Conservation (phyloP, 2,113 vertebrate species). For the Melanerpes formicivorus region DNA sequence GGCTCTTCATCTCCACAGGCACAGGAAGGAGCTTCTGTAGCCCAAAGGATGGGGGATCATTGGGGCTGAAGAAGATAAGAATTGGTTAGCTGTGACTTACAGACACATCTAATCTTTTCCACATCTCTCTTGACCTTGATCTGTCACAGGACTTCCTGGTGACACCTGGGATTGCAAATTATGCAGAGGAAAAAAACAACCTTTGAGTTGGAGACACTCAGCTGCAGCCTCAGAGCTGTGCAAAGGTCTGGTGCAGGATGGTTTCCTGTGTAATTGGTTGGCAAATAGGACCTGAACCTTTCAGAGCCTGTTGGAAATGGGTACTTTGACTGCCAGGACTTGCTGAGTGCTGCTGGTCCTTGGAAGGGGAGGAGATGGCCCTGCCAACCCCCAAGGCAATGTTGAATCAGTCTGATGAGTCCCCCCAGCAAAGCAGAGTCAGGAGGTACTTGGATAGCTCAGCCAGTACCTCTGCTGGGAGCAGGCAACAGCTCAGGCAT, state of each 20-base stretch:
- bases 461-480: neutral
- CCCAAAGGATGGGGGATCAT: neutral
- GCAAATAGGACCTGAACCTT: neutral
- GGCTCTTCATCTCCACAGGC: neutral
- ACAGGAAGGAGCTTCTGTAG: neutral
- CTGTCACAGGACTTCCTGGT: neutral
- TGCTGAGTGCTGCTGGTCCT: neutral
- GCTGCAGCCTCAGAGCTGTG: neutral
- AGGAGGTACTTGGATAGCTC: neutral
- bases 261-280: neutral
- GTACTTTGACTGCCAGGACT: neutral
- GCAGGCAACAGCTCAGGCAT: neutral
- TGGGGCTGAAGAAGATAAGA: neutral
- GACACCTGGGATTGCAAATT: neutral
- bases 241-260: rapidly evolving
- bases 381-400: neutral
- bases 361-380: neutral
- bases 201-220: neutral
- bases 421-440: neutral
- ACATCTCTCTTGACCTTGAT: neutral
- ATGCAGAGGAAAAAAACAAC: neutral
- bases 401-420: neutral
- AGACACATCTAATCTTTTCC: neutral
- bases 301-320: rapidly evolving
- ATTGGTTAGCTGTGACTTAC: neutral